A percentile compares a stretch with the other conserved stretches of the same genome.
These are phyloP conservation scores for Ploceus nigricollis DNA, from an alignment of 2,113 vertebrate species.

Conservation along the genomic window DNA sequence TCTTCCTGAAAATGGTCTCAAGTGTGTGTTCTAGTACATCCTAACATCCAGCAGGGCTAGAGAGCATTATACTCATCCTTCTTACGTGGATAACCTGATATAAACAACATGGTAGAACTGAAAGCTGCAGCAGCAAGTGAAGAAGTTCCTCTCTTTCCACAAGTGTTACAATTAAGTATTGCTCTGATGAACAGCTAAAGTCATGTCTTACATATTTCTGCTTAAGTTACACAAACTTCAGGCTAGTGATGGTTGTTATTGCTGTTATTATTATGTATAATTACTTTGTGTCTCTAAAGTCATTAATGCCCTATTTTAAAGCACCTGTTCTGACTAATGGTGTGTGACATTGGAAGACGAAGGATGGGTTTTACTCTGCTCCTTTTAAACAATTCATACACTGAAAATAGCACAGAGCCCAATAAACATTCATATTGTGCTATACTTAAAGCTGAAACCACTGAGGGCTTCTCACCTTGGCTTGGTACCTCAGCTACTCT, in stretches of 20 bases:
- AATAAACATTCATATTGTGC: neutral
- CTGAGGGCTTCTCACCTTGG: neutral
- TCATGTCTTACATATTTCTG: neutral
- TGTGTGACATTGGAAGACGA: neutral
- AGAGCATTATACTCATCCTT: slow-evolving; percentile 8
- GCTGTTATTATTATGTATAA: slow-evolving; percentile 8
- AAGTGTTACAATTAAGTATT: neutral
- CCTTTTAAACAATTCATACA: neutral
- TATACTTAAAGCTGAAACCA: neutral
- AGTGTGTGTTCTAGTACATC: neutral
- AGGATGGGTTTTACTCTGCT: neutral
- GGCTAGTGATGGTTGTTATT: neutral
- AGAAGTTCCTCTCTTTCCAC: slow-evolving; percentile 27
- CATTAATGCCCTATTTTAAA: slow-evolving; percentile 5
- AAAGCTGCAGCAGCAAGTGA: slow-evolving; percentile 21
- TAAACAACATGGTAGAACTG: slow-evolving; percentile 25
- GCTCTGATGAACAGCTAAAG: neutral
- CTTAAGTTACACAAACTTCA: slow-evolving; percentile 12
- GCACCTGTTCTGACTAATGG: neutral
- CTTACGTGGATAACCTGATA: slow-evolving; percentile 24
- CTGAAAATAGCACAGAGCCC: neutral
- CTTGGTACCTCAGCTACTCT: neutral
- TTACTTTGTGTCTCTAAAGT: slow-evolving; percentile 44
- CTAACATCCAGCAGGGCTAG: neutral
- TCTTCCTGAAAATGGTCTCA: slow-evolving; percentile 6